Base-by-base conservation (phyloP, 2,888 invertebrate species). In the Agonopterix heracliana region DNA sequence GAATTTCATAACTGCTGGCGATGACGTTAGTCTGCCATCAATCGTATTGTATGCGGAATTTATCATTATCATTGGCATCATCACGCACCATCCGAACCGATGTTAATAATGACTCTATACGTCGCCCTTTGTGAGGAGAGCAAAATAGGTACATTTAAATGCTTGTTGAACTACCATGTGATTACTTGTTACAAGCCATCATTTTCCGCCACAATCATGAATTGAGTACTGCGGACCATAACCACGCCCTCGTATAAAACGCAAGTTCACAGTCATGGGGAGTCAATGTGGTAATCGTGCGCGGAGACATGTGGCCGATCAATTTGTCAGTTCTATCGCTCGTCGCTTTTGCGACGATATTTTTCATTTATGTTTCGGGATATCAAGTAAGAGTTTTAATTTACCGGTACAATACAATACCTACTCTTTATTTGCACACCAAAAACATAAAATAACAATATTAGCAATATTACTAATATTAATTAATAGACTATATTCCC, bases 171-270 rank as follows among this genome's bases (percentile, higher is more conserved):
- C 53, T 57, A 59, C 61, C 62, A 26, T 67, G 68, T 72, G 67
- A 76, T 75, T 73, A 72, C 73, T 52, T 47, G 48, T 75, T 73
- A 74, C 74, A 69, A 59, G 56, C 64, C 66, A 75, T 78, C 69
- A 79, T 79, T 77, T 75, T 71, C 76, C 81, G 75, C 74, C 59
- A 70, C 66, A 69, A 68, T 63, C 68, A 64, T 63, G 65, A 26
- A 26, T 26, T 26, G 26, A 7, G 3, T 26, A 26, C 26, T 62
- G 54, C 47, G 56, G 50, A 49, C 48, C 55, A 59, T 63, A 67
- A 68, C 83, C 85, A 85, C 87, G 82, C 87, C 87, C 81, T 78
- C 69, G 66, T 85, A 86, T 88, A 86, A 73, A 80, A 79, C 57
- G 59, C 76, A 87, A 85, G 83, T 86, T 87, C 86, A 85, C 76